Conservation (phyloP, 2,797 vertebrate species). For the Macroramphosus scolopax region DNA sequence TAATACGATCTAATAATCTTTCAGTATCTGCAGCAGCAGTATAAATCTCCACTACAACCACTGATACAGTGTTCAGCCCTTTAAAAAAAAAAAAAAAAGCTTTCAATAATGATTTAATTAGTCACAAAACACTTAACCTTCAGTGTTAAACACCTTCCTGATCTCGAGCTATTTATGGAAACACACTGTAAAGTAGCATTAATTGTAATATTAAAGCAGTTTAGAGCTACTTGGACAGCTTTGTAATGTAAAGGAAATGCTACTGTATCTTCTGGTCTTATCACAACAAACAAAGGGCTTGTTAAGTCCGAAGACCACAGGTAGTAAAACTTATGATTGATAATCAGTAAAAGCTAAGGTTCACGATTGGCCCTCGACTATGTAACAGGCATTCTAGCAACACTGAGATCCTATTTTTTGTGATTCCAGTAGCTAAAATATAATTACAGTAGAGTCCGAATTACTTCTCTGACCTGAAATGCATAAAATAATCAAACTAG, state of each 20-base stretch:
- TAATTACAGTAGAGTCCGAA: not conserved
- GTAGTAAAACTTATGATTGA: constrained; percentile 61
- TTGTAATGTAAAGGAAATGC: constrained; percentile 9
- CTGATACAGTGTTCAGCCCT: no score
- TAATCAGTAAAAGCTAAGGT: constrained; percentile 59
- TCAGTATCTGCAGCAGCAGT: no score
- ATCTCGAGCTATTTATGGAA: no score
- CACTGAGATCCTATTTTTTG: not conserved
- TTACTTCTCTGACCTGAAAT: not conserved
- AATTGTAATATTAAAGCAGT: not conserved
- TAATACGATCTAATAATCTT: no score
- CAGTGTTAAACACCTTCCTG: no score
- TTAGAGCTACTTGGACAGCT: constrained; percentile 1
- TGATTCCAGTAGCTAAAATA: not conserved
- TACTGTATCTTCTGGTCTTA: constrained; percentile 45
- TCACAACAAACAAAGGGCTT: constrained; percentile 41
- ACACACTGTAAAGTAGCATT: not conserved
- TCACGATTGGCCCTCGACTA: constrained; percentile 42
- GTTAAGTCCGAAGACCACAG: constrained; percentile 56
- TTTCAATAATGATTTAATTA: no score
- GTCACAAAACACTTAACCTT: no score
- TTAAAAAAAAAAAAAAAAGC: no score
- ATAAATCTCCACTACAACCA: no score
- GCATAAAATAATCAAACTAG: no score
- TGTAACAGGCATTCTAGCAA: constrained; percentile 14